Base-by-base conservation (phyloP, 2,797 vertebrate species). In the Limosa lapponica region DNA sequence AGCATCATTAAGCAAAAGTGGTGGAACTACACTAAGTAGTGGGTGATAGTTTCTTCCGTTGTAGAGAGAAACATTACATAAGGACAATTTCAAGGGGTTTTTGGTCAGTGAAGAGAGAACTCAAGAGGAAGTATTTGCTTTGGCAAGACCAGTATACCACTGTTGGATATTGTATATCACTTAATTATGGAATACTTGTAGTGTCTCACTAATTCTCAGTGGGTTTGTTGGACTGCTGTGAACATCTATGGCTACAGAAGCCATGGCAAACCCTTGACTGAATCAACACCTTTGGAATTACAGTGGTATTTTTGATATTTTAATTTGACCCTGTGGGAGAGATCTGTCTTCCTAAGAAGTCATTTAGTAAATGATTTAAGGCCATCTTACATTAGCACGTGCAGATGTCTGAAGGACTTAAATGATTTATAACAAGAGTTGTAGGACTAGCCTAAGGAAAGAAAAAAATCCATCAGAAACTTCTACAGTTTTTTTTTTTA, bases 311-410 rank as follows among this genome's bases (percentile, higher is more conserved):
- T 94, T 48, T 83, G 32, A 64, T 9, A 39, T 66, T 87, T 86
- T 27, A 77, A 59, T 95, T 65, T 70, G 54, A 71, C 34, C 32
- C 25, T 4, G 0, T 91, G 37, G 24, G 46, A 74, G 48, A 73
- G 11, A 79, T 72, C 55, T 83, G 18, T 81, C 44, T 89, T 83
- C 44, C 12, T 49, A 73, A 67, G 37, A 90, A 93, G 58, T 93
- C 16, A 75, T 73, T 96, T 89, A 91, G 64, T 95, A 87, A 66
- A 87, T 88, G 54, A 81, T 58, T 93, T 90, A 93, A 97, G 61
- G 46, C 37, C 59, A 78, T 96, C 82, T 78, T 95, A 57, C 90
- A 93, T 95, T 89, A 93, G 44, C 66, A 77, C 7, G 6, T 92
- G 65, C 28, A 80, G 23, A 79, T 90, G 43, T 93, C 59, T 90